Conservation (phyloP, 2,797 vertebrate genomes). For the Hyperoplus lanceolatus region DNA sequence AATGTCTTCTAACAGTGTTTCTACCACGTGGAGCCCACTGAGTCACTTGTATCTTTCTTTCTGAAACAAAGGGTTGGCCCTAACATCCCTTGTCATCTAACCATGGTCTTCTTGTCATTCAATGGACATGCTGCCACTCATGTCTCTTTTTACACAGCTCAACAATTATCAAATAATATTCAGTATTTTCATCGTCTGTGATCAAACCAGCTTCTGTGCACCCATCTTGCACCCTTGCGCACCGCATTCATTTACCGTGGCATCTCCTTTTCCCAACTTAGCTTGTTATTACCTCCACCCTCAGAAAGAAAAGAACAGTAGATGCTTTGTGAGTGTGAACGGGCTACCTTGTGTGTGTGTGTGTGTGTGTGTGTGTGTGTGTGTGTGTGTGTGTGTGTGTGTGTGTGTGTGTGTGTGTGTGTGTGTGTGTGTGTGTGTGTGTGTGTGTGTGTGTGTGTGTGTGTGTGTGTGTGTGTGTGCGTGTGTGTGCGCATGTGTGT, state of each 20-base stretch:
- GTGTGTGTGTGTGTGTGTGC: background rate
- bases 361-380: background rate
- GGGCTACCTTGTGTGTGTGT: slow-evolving; percentile 20
- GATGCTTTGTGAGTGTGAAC: slow-evolving; percentile 60
- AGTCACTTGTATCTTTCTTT: background rate
- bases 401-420: background rate
- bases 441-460: too few relatives aligned
- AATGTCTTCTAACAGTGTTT: background rate
- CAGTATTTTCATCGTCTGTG: background rate
- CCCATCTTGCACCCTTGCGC: background rate
- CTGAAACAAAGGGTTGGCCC: background rate
- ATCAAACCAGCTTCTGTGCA: background rate
- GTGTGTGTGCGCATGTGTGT: background rate
- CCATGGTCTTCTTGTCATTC: slow-evolving; percentile 22
- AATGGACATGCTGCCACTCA: slow-evolving; percentile 29
- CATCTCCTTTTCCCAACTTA: slow-evolving; percentile 21
- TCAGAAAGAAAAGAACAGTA: slow-evolving; percentile 45
- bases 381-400: slow-evolving; percentile 3
- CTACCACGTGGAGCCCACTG: background rate
- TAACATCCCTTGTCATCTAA: background rate
- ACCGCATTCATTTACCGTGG: slow-evolving; percentile 22
- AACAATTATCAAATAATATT: slow-evolving; percentile 3
- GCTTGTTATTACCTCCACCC: slow-evolving; percentile 29
- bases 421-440: too few relatives aligned
- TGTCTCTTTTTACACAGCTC: slow-evolving; percentile 16